Evolutionary conservation across 2,797 vertebrate species (phyloP).

Genomic region (Tenualosa thibaudeaui): DNA sequence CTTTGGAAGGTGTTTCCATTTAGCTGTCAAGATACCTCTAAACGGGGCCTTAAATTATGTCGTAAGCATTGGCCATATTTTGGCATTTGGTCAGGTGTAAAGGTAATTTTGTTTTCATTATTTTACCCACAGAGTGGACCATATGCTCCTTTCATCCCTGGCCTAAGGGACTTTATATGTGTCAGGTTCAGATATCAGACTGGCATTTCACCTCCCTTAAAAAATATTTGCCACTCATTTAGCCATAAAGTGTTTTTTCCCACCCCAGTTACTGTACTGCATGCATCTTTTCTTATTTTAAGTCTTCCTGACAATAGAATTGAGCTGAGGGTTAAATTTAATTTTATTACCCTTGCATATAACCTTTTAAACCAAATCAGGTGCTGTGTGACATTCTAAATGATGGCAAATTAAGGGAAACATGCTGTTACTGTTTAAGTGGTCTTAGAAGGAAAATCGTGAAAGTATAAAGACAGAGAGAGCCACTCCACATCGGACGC

Average conservation of each 20-base stretch:
- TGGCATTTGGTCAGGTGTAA: too few relatives aligned
- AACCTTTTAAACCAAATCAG: neutral
- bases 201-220: neutral
- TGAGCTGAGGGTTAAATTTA: neutral
- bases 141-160: neutral
- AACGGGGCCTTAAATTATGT: too few relatives aligned
- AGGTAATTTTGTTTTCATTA: too few relatives aligned
- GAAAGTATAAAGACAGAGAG: neutral
- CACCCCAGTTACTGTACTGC: too few relatives aligned
- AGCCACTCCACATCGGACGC: neutral
- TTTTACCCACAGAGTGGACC: neutral
- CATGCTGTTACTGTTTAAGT: neutral
- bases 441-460: neutral
- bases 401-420: neutral
- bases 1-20: too few relatives aligned
- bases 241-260: neutral
- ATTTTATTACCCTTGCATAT: neutral
- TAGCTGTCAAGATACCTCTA: too few relatives aligned
- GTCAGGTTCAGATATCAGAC: neutral
- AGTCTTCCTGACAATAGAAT: neutral
- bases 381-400: neutral
- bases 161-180: neutral
- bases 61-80: too few relatives aligned
- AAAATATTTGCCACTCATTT: neutral
- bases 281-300: neutral